Evolutionary conservation across 2,888 invertebrate genomes (phyloP).

Genomic region (Litoditis marina): DNA sequence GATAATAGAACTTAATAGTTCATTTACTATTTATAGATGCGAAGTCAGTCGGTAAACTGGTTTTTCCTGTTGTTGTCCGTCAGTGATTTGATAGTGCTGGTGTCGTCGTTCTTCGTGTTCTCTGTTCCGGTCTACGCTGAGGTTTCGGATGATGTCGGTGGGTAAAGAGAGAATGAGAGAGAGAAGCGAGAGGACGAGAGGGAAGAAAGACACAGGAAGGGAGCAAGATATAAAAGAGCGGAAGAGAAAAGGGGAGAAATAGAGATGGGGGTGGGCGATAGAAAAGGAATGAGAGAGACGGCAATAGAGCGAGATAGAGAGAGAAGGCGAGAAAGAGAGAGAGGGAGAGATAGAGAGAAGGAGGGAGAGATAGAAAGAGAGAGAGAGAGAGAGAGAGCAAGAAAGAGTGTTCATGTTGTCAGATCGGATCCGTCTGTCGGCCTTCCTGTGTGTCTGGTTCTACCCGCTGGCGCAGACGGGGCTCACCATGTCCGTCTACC

Average conservation of each 20-base stretch:
- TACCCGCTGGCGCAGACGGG: constrained; percentile 49
- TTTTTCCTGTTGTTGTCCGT: constrained; percentile 48
- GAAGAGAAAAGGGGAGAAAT: no score
- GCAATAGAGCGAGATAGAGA: no score
- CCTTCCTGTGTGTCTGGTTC: constrained; percentile 36
- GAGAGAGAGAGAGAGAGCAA: no score
- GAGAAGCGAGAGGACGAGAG: neutral
- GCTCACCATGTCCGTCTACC: constrained; percentile 50
- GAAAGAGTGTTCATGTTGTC: neutral
- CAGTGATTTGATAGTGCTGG: constrained; percentile 45
- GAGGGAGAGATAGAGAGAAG: constrained; percentile 4
- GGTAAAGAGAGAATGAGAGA: neutral
- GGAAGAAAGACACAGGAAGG: neutral
- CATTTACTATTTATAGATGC: constrained; percentile 43
- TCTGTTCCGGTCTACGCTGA: constrained; percentile 54
- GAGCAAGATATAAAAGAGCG: neutral
- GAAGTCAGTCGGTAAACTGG: constrained; percentile 52
- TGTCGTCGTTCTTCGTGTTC: constrained; percentile 54
- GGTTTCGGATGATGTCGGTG: constrained; percentile 24
- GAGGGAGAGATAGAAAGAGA: no score
- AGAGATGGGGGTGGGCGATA: no score
- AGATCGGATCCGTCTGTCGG: constrained; percentile 16
- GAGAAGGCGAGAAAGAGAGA: no score
- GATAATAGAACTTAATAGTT: no score
- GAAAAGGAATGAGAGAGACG: no score